A percentile compares a stretch with the other conserved stretches of the same genome.
phyloP scores from a whole-genome alignment of 2,888 invertebrate species.

The Phytoseiulus persimilis region DNA sequence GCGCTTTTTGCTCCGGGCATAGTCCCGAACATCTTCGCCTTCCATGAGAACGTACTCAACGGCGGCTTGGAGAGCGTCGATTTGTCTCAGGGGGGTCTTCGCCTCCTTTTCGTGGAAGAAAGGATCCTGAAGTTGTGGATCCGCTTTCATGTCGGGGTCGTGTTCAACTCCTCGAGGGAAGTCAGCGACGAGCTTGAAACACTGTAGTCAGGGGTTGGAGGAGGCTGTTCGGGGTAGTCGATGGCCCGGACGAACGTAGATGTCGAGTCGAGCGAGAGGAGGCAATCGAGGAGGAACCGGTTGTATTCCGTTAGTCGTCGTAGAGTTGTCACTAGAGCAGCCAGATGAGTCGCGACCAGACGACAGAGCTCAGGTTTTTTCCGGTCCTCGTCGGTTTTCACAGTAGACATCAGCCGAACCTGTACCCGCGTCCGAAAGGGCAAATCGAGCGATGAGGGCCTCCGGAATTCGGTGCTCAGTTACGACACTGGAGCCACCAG shows the following conservation, averaged over 20 bases:
- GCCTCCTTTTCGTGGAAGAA: conserved; percentile 12
- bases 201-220: conserved; percentile 30
- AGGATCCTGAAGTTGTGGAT: neutral
- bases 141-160: neutral
- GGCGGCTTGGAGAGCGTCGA: conserved; percentile 24
- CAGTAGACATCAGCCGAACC: neutral
- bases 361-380: neutral
- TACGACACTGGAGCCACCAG: neutral
- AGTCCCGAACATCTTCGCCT: conserved; percentile 34
- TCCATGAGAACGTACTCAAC: conserved; percentile 23
- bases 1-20: conserved; percentile 21
- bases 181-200: neutral
- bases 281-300: neutral
- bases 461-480: neutral
- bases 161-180: neutral
- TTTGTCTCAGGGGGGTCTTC: conserved; percentile 13
- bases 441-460: neutral
- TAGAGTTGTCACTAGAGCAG: neutral
- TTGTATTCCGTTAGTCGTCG: conserved; percentile 7
- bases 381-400: neutral
- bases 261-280: neutral
- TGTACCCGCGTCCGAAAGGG: neutral
- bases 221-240: neutral
- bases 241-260: neutral
- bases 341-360: neutral